A percentile compares a stretch with the other conserved stretches of the same genome.
phyloP scores from a whole-genome alignment of 2,888 invertebrate genomes.

The Euplagia quadripunctaria region DNA sequence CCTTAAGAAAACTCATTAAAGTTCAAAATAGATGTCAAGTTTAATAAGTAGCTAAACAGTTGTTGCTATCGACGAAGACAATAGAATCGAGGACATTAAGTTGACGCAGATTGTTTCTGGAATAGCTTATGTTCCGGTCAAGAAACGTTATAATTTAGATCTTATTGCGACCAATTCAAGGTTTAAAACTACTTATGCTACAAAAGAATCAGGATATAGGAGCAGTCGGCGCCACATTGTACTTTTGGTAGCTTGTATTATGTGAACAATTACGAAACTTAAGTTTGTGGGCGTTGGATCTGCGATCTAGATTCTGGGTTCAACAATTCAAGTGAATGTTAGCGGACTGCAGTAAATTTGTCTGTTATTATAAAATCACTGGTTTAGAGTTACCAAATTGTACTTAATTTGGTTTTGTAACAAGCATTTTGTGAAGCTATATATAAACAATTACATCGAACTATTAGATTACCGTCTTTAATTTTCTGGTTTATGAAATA shows the following conservation, averaged over 20 bases:
- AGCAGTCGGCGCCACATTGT: slow-evolving; percentile 59
- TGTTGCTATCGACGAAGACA: slow-evolving; percentile 62
- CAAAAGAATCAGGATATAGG: slow-evolving; percentile 59
- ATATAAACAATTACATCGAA: slow-evolving; percentile 3
- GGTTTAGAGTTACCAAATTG: slow-evolving; percentile 38
- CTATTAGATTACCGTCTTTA: not conserved
- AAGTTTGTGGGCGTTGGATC: slow-evolving; percentile 62
- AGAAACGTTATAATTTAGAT: slow-evolving; percentile 32
- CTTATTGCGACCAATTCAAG: slow-evolving; percentile 36
- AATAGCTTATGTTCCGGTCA: slow-evolving; percentile 46
- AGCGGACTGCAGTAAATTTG: slow-evolving; percentile 49
- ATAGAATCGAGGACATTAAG: slow-evolving; percentile 69
- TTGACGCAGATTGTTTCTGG: slow-evolving; percentile 53
- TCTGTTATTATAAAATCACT: slow-evolving; percentile 51
- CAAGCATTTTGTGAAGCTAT: slow-evolving; percentile 23
- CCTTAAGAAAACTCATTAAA: slow-evolving; percentile 51
- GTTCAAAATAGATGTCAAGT: slow-evolving; percentile 52
- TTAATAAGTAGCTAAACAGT: slow-evolving; percentile 29
- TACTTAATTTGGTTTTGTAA: slow-evolving; percentile 41
- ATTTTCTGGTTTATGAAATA: not conserved
- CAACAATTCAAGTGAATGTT: slow-evolving; percentile 56
- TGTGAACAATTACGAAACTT: slow-evolving; percentile 61
- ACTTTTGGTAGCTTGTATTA: slow-evolving; percentile 61
- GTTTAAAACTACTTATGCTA: slow-evolving; percentile 40
- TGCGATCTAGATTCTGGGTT: slow-evolving; percentile 59